These are phyloP conservation scores for Philotrypesis tridentata DNA, from an alignment of 1,140 invertebrate species.

Conservation along the genomic window DNA sequence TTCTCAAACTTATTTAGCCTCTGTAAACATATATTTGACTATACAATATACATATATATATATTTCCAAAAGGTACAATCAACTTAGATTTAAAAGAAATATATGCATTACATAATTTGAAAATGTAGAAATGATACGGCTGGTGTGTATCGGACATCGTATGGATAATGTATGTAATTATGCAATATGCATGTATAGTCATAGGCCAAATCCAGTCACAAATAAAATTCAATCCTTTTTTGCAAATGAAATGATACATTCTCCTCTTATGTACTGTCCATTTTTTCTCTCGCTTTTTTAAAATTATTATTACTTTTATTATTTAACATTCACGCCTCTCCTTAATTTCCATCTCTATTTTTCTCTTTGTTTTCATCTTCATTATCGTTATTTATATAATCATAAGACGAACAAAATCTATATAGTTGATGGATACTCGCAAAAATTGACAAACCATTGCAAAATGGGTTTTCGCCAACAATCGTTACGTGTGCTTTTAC, in stretches of 20 bases:
- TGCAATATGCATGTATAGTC: background rate
- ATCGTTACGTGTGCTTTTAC: background rate
- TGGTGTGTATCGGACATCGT: background rate
- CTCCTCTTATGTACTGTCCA: slow-evolving; percentile 30
- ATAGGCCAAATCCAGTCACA: slow-evolving; percentile 41
- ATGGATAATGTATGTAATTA: background rate
- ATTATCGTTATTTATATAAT: slow-evolving; percentile 1
- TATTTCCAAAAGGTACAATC: background rate
- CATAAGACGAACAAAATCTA: slow-evolving; percentile 1
- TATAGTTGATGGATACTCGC: background rate
- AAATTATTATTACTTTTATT: slow-evolving; percentile 52
- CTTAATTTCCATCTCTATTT: slow-evolving; percentile 31
- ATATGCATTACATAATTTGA: background rate
- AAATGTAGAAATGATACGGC: slow-evolving; percentile 15
- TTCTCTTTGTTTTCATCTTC: slow-evolving; percentile 22
- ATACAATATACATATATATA: no score
- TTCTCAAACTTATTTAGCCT: slow-evolving; percentile 44
- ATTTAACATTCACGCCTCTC: slow-evolving; percentile 45
- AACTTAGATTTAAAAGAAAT: background rate
- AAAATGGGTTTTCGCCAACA: background rate
- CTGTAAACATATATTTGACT: background rate
- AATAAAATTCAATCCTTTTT: slow-evolving; percentile 23
- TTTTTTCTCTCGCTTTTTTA: slow-evolving; percentile 26
- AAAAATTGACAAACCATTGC: slow-evolving; percentile 58
- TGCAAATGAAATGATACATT: slow-evolving; percentile 24